Base-by-base conservation (phyloP, 1,140 invertebrate genomes). In the Protaetia brevitarsis region DNA sequence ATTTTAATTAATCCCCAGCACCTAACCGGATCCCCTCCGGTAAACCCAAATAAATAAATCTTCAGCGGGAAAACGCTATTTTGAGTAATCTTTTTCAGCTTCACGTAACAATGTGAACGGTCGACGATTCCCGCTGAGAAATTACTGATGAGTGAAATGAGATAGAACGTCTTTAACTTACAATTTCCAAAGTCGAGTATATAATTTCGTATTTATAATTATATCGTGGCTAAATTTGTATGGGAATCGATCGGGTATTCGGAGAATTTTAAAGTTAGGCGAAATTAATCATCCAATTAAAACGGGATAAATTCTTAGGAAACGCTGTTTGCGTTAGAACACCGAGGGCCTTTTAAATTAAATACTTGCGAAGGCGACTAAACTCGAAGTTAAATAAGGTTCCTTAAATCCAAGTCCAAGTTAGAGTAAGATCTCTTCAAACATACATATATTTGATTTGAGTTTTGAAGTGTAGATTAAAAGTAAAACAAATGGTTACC, bases 251-350 rank as follows among this genome's bases (percentile, higher is more conserved):
- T 51, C 41, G 7, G 4, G 19, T 16, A 51, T 51, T 51, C n/a
- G 41, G 11, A 51, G 3, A n/a, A 19, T 16, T 51, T 23, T 13
- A 10, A 51, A 51, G 19, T 51, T 51, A 23, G 21, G 26, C 26
- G 41, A 51, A 51, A 51, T 51, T 51, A 51, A 51, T 51, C 41
- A 51, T 51, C 26, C 41, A 51, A 51, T 51, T 51, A 51, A 51
- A 51, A 51, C 11, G n/a, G n/a, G n/a, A n/a, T n/a, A n/a, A n/a
- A n/a, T n/a, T n/a, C n/a, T n/a, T n/a, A n/a, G n/a, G n/a, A n/a
- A n/a, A n/a, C n/a, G n/a, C n/a, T n/a, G n/a, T n/a, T n/a, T n/a
- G n/a, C n/a, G n/a, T n/a, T n/a, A n/a, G n/a, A n/a, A n/a, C n/a
- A n/a, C n/a, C n/a, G n/a, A n/a, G n/a, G n/a, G n/a, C n/a, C n/a